phyloP scores from a whole-genome alignment of 2,113 vertebrate species.

The Struthio camelus region DNA sequence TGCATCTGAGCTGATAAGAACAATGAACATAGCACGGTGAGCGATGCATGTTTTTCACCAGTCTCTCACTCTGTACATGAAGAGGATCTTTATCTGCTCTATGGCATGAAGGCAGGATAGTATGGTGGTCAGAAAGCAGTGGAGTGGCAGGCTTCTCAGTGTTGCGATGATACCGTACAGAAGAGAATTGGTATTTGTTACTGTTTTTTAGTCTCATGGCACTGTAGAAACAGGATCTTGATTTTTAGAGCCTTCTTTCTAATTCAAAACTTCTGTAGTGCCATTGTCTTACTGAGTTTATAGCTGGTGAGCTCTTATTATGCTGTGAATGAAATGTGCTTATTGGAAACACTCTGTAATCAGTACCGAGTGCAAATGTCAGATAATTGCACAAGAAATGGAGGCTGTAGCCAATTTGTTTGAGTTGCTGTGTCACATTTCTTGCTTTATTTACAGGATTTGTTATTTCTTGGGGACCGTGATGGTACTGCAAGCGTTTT shows the following conservation, averaged over 20 bases:
- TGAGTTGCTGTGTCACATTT: neutral
- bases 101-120: neutral
- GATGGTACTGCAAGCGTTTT: neutral
- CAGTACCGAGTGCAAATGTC: neutral
- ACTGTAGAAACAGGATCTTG: neutral
- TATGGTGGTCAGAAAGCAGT: neutral
- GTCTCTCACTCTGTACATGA: neutral
- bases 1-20: conserved; percentile 45
- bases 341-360: neutral
- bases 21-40: conserved; percentile 59
- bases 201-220: neutral
- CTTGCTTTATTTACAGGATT: neutral
- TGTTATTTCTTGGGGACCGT: neutral
- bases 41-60: conserved; percentile 45
- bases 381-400: conserved; percentile 13
- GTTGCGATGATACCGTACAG: neutral
- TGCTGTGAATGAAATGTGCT: neutral
- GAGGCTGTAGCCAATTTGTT: neutral
- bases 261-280: neutral
- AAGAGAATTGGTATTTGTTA: neutral
- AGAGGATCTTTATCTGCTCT: neutral
- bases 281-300: neutral
- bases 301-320: neutral
- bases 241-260: neutral
- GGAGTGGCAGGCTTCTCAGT: neutral